These are phyloP conservation scores for Myotis findleyi DNA, from an alignment of 2,797 vertebrate genomes.

Conservation along the genomic window DNA sequence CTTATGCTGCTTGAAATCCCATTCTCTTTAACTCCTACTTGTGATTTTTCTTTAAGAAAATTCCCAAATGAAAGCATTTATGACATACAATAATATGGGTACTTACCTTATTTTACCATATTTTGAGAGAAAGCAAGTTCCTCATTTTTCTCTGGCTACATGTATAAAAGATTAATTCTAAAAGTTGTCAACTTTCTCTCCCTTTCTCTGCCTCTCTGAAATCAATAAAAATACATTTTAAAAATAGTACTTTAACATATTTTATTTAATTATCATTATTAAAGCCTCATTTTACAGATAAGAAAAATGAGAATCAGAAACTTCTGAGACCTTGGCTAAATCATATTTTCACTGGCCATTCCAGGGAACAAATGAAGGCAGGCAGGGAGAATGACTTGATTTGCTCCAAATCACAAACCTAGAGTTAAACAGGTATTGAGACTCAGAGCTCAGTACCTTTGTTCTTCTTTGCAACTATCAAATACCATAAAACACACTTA, in stretches of 20 bases:
- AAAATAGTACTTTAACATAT: neutral
- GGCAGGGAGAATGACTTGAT: neutral
- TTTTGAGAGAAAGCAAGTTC: slow-evolving; percentile 22
- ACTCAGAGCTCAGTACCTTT: neutral
- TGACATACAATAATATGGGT: too few relatives aligned
- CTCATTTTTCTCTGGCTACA: neutral
- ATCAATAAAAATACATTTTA: neutral
- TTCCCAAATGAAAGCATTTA: slow-evolving; percentile 4
- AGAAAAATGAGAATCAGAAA: neutral
- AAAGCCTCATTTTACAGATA: neutral
- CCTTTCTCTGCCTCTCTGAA: too few relatives aligned
- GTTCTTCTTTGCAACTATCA: neutral
- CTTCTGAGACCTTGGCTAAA: neutral
- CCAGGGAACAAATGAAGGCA: neutral
- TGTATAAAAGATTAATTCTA: neutral
- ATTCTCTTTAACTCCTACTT: neutral
- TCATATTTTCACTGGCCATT: neutral
- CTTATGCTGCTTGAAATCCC: neutral
- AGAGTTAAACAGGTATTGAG: neutral
- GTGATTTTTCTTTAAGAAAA: slow-evolving; percentile 50
- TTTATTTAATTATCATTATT: neutral
- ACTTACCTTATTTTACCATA: neutral
- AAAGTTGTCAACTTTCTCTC: too few relatives aligned
- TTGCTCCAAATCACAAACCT: neutral
- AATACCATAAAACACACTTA: neutral